Percentiles rank a stretch among this genome's conserved stretches.
These are phyloP conservation scores for Tokudaia tokunoshimensis DNA, from an alignment of 2,797 vertebrate genomes.

Conservation along the genomic window DNA sequence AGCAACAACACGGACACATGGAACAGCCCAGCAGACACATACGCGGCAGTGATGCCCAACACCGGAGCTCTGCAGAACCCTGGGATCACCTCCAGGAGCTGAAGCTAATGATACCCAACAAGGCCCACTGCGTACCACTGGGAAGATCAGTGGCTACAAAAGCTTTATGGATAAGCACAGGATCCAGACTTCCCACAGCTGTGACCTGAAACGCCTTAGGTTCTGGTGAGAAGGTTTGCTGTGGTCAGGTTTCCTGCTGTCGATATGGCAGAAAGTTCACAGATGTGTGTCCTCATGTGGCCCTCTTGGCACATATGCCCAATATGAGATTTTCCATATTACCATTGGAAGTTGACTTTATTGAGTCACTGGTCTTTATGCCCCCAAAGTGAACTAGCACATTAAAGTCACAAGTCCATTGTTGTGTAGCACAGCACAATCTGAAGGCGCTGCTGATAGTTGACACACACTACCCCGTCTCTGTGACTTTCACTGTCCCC, in stretches of 20 bases:
- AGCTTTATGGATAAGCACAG: background rate
- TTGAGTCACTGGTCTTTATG: constrained; percentile 42
- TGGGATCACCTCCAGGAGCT: background rate
- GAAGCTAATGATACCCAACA: background rate
- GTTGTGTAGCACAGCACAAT: background rate
- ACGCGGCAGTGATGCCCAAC: background rate
- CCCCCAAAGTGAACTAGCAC: background rate
- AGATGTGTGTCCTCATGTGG: background rate
- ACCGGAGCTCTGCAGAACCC: background rate
- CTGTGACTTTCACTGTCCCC: background rate
- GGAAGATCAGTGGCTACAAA: background rate
- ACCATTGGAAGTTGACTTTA: background rate
- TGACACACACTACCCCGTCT: background rate
- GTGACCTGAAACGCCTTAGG: background rate
- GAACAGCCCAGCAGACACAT: background rate
- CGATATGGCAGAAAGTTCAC: background rate
- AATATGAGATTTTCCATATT: background rate
- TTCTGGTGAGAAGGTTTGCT: background rate
- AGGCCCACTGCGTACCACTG: background rate
- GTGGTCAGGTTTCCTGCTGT: constrained; percentile 20
- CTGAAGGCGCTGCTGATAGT: background rate
- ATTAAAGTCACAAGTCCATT: constrained; percentile 4
- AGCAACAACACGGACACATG: background rate
- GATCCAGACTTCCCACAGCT: background rate
- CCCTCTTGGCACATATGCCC: background rate